phyloP scores from a whole-genome alignment of 1,140 invertebrate species.

The Lanistes nyassanus region DNA sequence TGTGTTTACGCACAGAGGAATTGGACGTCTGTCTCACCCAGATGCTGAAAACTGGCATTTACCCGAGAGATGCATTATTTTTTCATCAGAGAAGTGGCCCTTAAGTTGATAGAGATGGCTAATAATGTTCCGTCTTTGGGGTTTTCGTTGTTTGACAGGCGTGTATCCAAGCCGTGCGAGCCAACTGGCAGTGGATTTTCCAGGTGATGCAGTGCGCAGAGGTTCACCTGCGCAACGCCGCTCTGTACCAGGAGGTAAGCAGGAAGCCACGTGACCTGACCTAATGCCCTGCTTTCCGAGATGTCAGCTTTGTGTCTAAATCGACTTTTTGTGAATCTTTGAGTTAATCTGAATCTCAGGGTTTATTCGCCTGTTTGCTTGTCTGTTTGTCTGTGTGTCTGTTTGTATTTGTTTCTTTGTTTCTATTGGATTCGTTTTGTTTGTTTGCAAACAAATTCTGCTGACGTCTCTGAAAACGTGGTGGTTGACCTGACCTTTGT shows the following conservation, averaged over 20 bases:
- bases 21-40: too few relatives aligned
- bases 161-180: slow-evolving; percentile 47
- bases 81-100: too few relatives aligned
- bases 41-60: not conserved
- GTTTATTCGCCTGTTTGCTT: not conserved
- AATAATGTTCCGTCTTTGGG: not conserved
- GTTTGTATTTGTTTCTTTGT: slow-evolving; percentile 10
- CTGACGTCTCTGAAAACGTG: not conserved
- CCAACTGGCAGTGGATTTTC: slow-evolving; percentile 52
- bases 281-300: too few relatives aligned
- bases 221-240: slow-evolving; percentile 52
- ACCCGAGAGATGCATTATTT: not conserved
- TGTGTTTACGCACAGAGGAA: too few relatives aligned
- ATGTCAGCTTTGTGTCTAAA: too few relatives aligned
- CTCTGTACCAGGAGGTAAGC: slow-evolving; percentile 50
- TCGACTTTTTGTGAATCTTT: too few relatives aligned
- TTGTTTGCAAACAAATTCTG: not conserved
- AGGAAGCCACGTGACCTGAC: too few relatives aligned
- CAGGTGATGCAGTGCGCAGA: slow-evolving; percentile 49
- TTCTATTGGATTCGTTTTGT: slow-evolving; percentile 2
- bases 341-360: not conserved
- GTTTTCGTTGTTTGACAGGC: slow-evolving; percentile 34
- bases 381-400: not conserved
- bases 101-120: too few relatives aligned
- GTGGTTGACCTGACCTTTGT: not conserved